Percentiles rank a stretch among this genome's conserved stretches.
Conservation (phyloP, 1,140 invertebrate genomes). For the Solenopsis fugax region DNA sequence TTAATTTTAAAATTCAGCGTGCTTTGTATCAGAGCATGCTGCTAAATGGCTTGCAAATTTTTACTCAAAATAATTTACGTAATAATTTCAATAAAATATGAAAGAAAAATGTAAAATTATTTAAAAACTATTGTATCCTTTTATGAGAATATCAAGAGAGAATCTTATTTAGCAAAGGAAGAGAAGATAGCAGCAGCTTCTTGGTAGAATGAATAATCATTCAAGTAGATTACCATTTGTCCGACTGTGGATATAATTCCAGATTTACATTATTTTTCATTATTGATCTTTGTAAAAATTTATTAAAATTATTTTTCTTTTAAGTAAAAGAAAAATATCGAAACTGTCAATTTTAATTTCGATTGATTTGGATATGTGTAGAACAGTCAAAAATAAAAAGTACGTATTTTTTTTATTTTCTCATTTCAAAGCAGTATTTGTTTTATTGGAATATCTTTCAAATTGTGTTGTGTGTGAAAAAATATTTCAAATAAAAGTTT, state of each 20-base stretch:
- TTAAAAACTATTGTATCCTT: too few relatives aligned
- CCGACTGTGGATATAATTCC: not conserved
- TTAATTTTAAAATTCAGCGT: not conserved
- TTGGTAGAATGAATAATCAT: not conserved
- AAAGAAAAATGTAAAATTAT: too few relatives aligned
- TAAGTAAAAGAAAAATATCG: not conserved
- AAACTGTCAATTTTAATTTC: not conserved
- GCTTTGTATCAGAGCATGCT: not conserved
- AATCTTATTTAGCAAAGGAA: not conserved
- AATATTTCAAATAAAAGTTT: not conserved
- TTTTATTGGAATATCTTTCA: not conserved
- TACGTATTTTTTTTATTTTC: not conserved
- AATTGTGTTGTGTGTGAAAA: not conserved
- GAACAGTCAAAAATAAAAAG: not conserved
- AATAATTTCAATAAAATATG: not conserved
- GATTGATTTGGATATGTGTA: not conserved
- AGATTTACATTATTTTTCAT: not conserved
- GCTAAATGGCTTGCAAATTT: not conserved
- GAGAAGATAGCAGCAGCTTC: not conserved
- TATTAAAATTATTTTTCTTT: not conserved
- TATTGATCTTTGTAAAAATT: not conserved
- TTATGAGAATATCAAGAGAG: not conserved
- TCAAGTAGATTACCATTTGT: constrained; percentile 7
- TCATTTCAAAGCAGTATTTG: not conserved
- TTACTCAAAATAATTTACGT: not conserved